Base-by-base conservation (phyloP, 2,888 invertebrate genomes). In the Hermaeophaga mercurialis region DNA sequence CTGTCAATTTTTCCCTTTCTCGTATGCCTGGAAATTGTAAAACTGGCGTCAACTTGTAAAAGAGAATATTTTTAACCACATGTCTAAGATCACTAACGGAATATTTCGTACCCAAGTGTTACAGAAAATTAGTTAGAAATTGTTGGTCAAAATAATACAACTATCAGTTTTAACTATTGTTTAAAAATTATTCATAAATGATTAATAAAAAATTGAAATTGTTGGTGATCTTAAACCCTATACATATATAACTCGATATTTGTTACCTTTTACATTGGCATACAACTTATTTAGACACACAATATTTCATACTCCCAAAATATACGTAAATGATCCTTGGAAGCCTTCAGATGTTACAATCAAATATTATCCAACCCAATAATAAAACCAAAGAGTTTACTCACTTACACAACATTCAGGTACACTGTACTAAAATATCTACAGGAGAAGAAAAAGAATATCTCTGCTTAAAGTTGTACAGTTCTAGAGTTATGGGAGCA, bases 1-100 rank as follows among this genome's bases (percentile, higher is more conserved):
- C 88, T 77, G 84, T 82, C 79, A 84, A 82, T 81, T 85, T 85
- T 82, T 85, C 85, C 82, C 83, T 84, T 78, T 80, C 81, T 79
- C 82, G 72, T 71, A 69, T 69, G 63, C 75, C 75, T 68, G 71
- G 66, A 71, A 71, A 71, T 65, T 59, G 54, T 55, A 64, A 62
- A 60, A 59, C 48, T 47, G 56, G 34, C 58, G 56, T 58, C 45
- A 63, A 59, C 57, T 54, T 19, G 38, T 46, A 36, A 54, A 39
- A 54, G 8, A 9, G n/a, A 34, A 17, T 22, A 41, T 24, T 47
- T 24, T 15, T 38, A 15, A 22, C 11, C 12, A 6, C 8, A 47
- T 39, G 38, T 46, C 46, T 19, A 47, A 45, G 24, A 33, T 44
- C 38, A 47, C 26, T n/a, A n/a, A n/a, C n/a, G n/a, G n/a, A n/a